Evolutionary conservation across 2,888 invertebrate genomes (phyloP).

Genomic region (Rhingia rostrata): DNA sequence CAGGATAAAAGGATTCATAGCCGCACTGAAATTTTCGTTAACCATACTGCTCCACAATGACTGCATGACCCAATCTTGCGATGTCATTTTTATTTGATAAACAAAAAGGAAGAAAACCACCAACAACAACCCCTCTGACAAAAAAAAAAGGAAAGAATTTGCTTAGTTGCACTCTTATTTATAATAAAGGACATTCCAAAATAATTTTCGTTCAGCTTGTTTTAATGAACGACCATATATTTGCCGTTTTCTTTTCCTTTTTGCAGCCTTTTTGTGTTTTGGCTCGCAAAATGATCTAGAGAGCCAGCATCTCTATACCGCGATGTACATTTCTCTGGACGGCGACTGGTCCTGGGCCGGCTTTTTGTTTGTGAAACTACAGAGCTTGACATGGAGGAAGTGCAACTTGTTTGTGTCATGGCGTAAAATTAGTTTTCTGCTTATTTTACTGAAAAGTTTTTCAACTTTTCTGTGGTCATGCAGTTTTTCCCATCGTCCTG

Average conservation of each 20-base stretch:
- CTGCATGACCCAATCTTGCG: slow-evolving; percentile 64
- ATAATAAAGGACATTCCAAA: slow-evolving; percentile 70
- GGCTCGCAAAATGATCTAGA: slow-evolving; percentile 26
- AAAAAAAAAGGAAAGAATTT: slow-evolving; percentile 37
- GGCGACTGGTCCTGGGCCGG: slow-evolving; percentile 11
- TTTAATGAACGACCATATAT: slow-evolving; percentile 70
- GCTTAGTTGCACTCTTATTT: slow-evolving; percentile 71
- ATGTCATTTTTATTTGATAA: slow-evolving; percentile 57
- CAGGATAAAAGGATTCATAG: slow-evolving; percentile 24
- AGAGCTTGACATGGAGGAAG: slow-evolving; percentile 51
- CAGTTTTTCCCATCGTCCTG: slow-evolving; percentile 21
- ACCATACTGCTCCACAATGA: slow-evolving; percentile 49
- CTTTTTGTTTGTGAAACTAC: slow-evolving; percentile 46
- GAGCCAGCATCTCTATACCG: slow-evolving; percentile 10
- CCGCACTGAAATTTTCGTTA: slow-evolving; percentile 64
- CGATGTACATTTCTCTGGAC: slow-evolving; percentile 1
- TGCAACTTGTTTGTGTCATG: slow-evolving; percentile 74
- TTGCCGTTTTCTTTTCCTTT: slow-evolving; percentile 37
- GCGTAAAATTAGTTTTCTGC: slow-evolving; percentile 72
- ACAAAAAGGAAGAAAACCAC: slow-evolving; percentile 4
- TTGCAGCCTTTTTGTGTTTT: slow-evolving; percentile 31
- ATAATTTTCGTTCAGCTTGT: slow-evolving; percentile 64
- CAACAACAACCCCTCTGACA: neutral
- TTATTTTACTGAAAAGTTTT: slow-evolving; percentile 59
- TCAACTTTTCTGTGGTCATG: slow-evolving; percentile 65